Percentiles rank a stretch among this genome's conserved stretches.
Evolutionary conservation across 37 sponge, comb jelly and placozoan species (phyloP).

Genomic region (Halisarca cf. caerulea): DNA sequence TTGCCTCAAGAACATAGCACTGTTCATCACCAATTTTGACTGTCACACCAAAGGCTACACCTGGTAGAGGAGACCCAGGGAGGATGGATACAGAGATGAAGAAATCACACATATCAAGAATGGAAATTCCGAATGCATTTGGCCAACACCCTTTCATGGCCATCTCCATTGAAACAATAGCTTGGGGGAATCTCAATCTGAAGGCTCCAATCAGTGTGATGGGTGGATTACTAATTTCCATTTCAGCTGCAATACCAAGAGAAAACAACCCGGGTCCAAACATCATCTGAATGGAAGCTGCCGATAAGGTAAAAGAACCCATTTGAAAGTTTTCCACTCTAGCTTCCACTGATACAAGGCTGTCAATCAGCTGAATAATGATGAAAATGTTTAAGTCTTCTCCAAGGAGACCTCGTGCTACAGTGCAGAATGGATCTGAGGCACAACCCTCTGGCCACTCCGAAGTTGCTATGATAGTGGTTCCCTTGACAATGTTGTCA

Average conservation of each 20-base stretch:
- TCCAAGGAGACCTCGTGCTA: conserved; percentile 24
- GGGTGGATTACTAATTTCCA: not conserved
- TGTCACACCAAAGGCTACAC: conserved; percentile 30
- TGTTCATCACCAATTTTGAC: conserved; percentile 7
- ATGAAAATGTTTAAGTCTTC: conserved; percentile 2
- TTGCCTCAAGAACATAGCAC: conserved; percentile 14
- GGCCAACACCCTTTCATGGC: conserved; percentile 38
- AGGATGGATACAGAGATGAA: not conserved
- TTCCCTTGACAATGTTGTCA: not conserved
- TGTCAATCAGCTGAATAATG: not conserved
- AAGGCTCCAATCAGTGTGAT: conserved; percentile 26
- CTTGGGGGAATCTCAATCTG: not conserved
- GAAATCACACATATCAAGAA: conserved; percentile 26
- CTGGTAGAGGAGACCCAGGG: conserved; percentile 32
- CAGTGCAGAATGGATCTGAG: conserved; percentile 20
- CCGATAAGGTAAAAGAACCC: not conserved
- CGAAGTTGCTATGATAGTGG: not conserved
- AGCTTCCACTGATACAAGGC: not conserved
- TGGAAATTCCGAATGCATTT: conserved; percentile 12
- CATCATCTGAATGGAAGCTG: conserved; percentile 20
- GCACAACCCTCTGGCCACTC: not conserved
- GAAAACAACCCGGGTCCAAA: not conserved
- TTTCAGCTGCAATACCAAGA: conserved; percentile 22
- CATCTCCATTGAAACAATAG: conserved; percentile 4
- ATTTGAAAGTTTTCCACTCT: not conserved